Conservation (phyloP, 1,140 invertebrate species). For the Tenebrio molitor region DNA sequence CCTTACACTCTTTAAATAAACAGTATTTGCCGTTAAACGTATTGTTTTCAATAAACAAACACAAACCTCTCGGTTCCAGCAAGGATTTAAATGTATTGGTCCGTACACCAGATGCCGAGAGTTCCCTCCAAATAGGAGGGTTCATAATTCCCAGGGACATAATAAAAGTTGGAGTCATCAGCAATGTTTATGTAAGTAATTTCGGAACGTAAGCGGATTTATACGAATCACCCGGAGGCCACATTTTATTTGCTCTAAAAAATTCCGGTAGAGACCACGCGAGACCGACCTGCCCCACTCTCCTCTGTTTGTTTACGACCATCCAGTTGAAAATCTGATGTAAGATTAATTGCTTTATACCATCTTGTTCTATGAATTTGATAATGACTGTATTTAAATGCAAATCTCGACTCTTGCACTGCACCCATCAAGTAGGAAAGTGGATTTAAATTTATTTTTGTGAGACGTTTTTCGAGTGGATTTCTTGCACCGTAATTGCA, state of each 20-base stretch:
- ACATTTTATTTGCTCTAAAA: background rate
- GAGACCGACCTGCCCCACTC: too few relatives aligned
- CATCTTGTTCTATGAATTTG: background rate
- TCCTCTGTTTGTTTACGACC: slow-evolving; percentile 1
- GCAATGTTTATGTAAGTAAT: slow-evolving; percentile 28
- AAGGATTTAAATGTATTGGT: too few relatives aligned
- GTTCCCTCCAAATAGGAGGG: too few relatives aligned
- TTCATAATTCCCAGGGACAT: slow-evolving; percentile 8
- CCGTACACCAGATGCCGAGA: too few relatives aligned
- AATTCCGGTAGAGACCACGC: background rate
- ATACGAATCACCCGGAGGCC: slow-evolving; percentile 10
- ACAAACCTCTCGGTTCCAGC: too few relatives aligned
- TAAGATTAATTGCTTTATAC: background rate
- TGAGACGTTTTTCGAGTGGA: too few relatives aligned
- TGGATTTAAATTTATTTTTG: too few relatives aligned
- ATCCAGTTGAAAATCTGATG: too few relatives aligned
- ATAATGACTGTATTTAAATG: background rate
- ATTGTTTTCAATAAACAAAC: too few relatives aligned
- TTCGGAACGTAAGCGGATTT: slow-evolving; percentile 16
- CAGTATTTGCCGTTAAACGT: too few relatives aligned
- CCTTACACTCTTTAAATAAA: too few relatives aligned
- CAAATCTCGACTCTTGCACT: background rate
- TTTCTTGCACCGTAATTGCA: too few relatives aligned
- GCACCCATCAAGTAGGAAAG: background rate
- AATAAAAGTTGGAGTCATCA: slow-evolving; percentile 29